Evolutionary conservation across 2,113 vertebrate genomes (phyloP).

Genomic region (Limnothrissa miodon): DNA sequence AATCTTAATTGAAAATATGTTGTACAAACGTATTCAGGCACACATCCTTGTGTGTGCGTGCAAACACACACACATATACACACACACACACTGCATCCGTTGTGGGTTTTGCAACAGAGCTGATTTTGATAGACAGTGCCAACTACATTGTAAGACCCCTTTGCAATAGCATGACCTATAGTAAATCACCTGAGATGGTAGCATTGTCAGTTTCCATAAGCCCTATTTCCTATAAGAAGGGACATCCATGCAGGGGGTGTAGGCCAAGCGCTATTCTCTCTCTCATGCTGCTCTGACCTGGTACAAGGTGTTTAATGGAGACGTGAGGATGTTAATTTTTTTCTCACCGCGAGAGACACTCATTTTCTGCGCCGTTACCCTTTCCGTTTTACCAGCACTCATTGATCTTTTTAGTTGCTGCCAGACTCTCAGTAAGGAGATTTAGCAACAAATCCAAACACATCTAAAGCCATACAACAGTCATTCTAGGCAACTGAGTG

Average conservation of each 20-base stretch:
- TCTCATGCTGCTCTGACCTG: background rate
- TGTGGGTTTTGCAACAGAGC: background rate
- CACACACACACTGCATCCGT: slow-evolving; percentile 8
- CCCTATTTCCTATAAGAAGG: background rate
- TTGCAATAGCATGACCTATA: background rate
- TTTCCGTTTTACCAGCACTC: background rate
- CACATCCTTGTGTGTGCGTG: background rate
- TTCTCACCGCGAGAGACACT: slow-evolving; percentile 20
- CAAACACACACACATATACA: background rate
- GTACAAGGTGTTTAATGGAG: slow-evolving; percentile 1
- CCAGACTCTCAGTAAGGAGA: background rate
- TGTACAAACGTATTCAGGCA: background rate
- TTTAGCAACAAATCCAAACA: background rate
- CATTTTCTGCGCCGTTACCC: slow-evolving; percentile 26
- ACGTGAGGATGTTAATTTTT: slow-evolving; percentile 14
- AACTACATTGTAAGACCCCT: background rate
- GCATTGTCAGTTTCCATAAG: background rate
- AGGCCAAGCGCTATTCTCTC: background rate
- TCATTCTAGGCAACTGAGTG: background rate
- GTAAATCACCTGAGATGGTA: background rate
- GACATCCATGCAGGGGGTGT: background rate
- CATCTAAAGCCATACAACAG: background rate
- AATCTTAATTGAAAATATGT: slow-evolving; percentile 13
- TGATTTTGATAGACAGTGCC: background rate
- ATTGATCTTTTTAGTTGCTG: background rate